Evolutionary conservation across 2,113 vertebrate species (phyloP), one percentile per base, ranked within the genome.

Genomic region (Plotosus lineatus): DNA sequence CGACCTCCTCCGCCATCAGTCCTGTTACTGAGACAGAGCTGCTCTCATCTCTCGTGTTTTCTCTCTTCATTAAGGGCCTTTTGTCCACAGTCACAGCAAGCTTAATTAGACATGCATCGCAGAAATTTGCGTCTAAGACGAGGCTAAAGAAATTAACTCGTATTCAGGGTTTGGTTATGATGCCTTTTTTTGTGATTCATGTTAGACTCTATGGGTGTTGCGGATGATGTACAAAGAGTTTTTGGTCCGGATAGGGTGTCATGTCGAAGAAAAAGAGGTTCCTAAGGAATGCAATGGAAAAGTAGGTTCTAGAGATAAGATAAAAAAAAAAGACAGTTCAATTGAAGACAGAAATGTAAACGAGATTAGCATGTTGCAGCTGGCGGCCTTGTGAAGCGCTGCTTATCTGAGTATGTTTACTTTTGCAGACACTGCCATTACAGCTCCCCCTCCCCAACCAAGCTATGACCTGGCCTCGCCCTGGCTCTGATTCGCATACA

Each of bases 301-400:
- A 77, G 77, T 42, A 36, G 77, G 80, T 76, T 69, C 78, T 76
- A 74, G 56, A 82, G 85, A 86, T 86, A 86, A 86, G 83, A 86
- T 86, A 53, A 69, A 73, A 56, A 71, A 31, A 73, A 79, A 19
- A 68, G 51, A 75, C 71, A 74, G 77, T 79, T 83, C 81, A 80
- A 85, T 69, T 83, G 73, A 82, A 85, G 84, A 80, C 56, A 84
- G 85, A 84, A 86, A 86, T 86, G 81, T 81, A 86, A 86, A 80
- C 36, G 58, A 84, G 85, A 84, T 86, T 84, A 80, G 85, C 36
- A 56, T 80, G 78, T 61, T 83, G 80, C 80, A 84, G 80, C 85
- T 84, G 85, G 85, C 80, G 83, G 81, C 85, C 85, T 82, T 84
- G 85, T 84, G 85, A 82, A 84, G 80, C 77, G 23, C 55, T 77